Evolutionary conservation across 2,797 vertebrate genomes (phyloP).

Genomic region (Falco cherrug): DNA sequence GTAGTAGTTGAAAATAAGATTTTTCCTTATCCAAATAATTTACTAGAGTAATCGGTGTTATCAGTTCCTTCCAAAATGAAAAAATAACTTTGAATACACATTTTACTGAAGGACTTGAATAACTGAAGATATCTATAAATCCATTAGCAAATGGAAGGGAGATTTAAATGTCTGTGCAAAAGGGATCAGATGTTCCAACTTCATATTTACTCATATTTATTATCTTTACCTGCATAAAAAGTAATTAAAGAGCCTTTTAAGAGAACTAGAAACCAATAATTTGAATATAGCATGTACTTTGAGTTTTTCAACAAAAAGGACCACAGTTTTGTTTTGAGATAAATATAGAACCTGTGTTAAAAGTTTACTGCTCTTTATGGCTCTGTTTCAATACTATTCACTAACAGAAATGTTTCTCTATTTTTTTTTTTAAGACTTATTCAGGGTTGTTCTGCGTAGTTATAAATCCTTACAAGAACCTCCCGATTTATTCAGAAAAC

Average conservation of each 20-base stretch:
- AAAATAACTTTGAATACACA: not conserved
- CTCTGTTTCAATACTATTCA: not conserved
- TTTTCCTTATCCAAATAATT: not conserved
- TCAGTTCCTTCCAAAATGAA: not conserved
- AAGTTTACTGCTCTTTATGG: not conserved
- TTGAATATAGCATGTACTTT: not conserved
- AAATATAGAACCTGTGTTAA: not conserved
- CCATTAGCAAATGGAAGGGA: not conserved
- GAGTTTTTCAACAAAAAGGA: not conserved
- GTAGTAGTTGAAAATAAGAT: not conserved
- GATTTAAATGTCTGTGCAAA: not conserved
- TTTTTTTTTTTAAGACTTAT: constrained; percentile 84
- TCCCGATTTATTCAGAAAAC: constrained; percentile 98
- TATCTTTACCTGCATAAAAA: not conserved
- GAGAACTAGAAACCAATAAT: not conserved
- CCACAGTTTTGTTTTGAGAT: not conserved
- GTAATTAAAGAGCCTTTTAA: not conserved
- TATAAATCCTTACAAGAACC: constrained; percentile 99
- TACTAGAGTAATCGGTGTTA: not conserved
- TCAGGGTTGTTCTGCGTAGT: constrained; percentile 99
- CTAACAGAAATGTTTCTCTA: not conserved
- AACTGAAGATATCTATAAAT: not conserved
- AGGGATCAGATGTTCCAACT: not conserved
- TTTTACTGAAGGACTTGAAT: not conserved
- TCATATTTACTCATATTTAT: not conserved